Conservation (phyloP, 2,888 invertebrate genomes). For the Parnassius apollo region DNA sequence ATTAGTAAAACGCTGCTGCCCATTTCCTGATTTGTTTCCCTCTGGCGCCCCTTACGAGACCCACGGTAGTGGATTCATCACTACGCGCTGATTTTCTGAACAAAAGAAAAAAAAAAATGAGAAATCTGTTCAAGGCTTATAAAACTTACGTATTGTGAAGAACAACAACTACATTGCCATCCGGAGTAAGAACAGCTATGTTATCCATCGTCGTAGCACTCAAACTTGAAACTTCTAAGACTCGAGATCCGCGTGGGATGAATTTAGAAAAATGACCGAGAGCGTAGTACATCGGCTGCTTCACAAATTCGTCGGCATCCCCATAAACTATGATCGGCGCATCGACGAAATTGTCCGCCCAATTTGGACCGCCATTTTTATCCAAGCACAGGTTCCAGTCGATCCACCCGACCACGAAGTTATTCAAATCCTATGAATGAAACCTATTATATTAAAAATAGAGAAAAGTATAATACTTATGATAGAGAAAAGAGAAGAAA, state of each 20-base stretch:
- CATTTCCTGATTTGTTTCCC: too few species aligned
- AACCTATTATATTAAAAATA: neutral
- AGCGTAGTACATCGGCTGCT: conserved; percentile 93
- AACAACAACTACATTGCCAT: conserved; percentile 53
- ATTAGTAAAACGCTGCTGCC: too few species aligned
- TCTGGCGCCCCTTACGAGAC: too few species aligned
- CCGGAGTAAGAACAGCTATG: conserved; percentile 53
- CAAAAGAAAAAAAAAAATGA: too few species aligned
- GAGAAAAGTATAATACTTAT: too few species aligned
- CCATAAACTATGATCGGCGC: conserved; percentile 81
- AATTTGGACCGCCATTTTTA: conserved; percentile 89
- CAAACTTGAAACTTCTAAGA: conserved; percentile 39
- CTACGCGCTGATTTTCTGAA: too few species aligned
- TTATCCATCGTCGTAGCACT: conserved; percentile 35
- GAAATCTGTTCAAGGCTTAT: too few species aligned
- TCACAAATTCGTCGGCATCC: conserved; percentile 86
- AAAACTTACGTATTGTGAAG: conserved; percentile 60
- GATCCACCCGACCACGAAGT: conserved; percentile 89
- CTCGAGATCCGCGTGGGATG: conserved; percentile 79
- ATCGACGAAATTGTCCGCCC: conserved; percentile 88
- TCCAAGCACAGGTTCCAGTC: conserved; percentile 94
- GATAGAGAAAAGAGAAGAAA: too few species aligned
- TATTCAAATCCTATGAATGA: conserved; percentile 81
- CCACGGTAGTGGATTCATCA: too few species aligned
- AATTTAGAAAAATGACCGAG: conserved; percentile 90